Percentiles rank a stretch among this genome's conserved stretches.
Conservation (phyloP, 1,140 invertebrate species). For the Formica exsecta region DNA sequence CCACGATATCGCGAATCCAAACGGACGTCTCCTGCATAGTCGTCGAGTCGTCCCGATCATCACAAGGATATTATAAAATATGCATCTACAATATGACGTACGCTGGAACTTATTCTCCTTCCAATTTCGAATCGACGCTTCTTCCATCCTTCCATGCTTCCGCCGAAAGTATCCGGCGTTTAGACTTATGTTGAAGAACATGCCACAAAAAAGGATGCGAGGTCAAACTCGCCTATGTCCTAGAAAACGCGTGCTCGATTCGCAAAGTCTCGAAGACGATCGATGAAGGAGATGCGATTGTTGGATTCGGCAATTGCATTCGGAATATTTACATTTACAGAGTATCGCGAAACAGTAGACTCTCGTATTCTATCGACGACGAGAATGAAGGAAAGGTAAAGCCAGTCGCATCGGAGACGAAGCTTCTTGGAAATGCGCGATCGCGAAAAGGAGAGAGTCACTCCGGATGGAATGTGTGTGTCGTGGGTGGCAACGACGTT, state of each 20-base stretch:
- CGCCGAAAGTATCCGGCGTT: not conserved
- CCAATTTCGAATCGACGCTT: not conserved
- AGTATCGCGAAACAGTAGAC: not conserved
- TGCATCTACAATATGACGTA: not conserved
- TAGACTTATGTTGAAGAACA: slow-evolving; percentile 8
- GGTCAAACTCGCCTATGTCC: not conserved
- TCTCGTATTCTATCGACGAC: slow-evolving; percentile 41
- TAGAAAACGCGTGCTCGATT: not conserved
- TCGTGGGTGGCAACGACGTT: slow-evolving; percentile 19
- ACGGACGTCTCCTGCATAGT: not conserved
- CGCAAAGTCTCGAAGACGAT: slow-evolving; percentile 52
- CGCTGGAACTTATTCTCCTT: not conserved
- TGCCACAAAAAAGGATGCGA: not conserved
- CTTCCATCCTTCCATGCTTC: not conserved
- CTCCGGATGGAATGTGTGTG: slow-evolving; percentile 28
- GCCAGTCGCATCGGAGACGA: not conserved
- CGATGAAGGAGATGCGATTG: slow-evolving; percentile 57
- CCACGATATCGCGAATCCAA: not conserved
- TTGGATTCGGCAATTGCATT: slow-evolving; percentile 54
- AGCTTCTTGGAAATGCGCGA: slow-evolving; percentile 44
- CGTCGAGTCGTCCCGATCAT: not conserved
- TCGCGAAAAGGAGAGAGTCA: slow-evolving; percentile 41
- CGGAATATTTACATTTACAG: slow-evolving; percentile 54
- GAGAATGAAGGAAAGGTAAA: slow-evolving; percentile 11
- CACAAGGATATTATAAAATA: slow-evolving; percentile 33